phyloP scores from a whole-genome alignment of 2,113 vertebrate genomes.

The Xenus cinereus region DNA sequence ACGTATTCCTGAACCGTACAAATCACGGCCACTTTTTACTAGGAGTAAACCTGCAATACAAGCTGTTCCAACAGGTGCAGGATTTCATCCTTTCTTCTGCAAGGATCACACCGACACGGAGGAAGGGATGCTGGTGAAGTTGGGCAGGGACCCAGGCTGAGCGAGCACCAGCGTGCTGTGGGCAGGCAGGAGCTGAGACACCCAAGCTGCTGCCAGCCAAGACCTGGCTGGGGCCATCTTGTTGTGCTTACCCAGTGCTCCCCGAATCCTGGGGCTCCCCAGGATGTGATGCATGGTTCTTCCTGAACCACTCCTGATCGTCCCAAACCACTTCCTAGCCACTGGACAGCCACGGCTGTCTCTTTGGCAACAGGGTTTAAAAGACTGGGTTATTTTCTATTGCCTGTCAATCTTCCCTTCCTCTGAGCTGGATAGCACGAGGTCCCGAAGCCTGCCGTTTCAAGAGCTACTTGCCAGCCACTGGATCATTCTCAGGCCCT shows the following conservation, averaged over 20 bases:
- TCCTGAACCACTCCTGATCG: background rate
- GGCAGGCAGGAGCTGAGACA: background rate
- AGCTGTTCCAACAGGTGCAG: background rate
- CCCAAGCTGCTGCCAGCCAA: background rate
- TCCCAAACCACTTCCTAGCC: background rate
- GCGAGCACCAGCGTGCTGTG: accelerated
- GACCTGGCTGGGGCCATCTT: background rate
- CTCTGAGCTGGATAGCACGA: background rate
- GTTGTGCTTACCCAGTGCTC: background rate
- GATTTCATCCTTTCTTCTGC: background rate
- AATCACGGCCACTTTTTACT: background rate
- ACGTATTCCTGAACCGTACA: background rate
- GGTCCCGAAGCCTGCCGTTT: background rate
- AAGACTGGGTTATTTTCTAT: background rate
- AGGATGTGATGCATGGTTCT: background rate
- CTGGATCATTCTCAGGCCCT: constrained; percentile 39
- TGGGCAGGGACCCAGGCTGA: background rate
- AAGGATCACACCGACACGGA: background rate
- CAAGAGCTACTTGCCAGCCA: background rate
- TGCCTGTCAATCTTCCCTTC: background rate
- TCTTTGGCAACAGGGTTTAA: background rate
- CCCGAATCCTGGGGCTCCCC: background rate
- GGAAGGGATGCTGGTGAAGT: background rate
- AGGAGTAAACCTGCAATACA: background rate
- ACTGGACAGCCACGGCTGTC: background rate